phyloP scores from a whole-genome alignment of 2,113 vertebrate genomes.

The Chinchilla lanigera region DNA sequence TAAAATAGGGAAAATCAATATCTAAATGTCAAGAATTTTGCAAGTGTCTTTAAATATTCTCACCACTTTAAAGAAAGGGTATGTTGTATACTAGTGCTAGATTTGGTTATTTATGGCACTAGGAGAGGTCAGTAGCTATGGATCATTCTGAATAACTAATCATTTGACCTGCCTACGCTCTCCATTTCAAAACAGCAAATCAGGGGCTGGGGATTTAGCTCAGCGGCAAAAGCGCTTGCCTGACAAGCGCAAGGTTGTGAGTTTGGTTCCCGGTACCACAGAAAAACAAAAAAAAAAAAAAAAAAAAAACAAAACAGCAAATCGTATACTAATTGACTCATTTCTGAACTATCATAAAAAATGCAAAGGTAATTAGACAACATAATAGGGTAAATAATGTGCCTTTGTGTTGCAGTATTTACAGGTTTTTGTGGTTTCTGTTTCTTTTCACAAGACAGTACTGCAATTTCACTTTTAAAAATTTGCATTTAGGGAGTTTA shows the following conservation, averaged over 20 bases:
- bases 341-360: constrained; percentile 4
- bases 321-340: not conserved
- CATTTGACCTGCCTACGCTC: not conserved
- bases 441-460: not conserved
- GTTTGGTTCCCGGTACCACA: too few species aligned
- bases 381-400: not conserved
- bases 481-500: constrained; percentile 35
- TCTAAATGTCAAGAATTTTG: not conserved
- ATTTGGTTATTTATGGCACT: not conserved
- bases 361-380: not conserved
- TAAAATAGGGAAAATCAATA: not conserved
- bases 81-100: not conserved
- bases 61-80: not conserved
- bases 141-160: not conserved
- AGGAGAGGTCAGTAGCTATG: not conserved
- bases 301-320: too few species aligned
- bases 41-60: constrained; percentile 3
- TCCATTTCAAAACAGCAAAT: not conserved
- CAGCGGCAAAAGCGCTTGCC: too few species aligned
- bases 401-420: not conserved
- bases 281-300: too few species aligned
- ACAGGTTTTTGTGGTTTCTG: not conserved
- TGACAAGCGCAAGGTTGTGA: too few species aligned
- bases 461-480: not conserved
- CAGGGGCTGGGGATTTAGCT: too few species aligned